A percentile compares a stretch with the other conserved stretches of the same genome.
Conservation (phyloP, 2,888 invertebrate species). For the Lepetodrilus schrolli region DNA sequence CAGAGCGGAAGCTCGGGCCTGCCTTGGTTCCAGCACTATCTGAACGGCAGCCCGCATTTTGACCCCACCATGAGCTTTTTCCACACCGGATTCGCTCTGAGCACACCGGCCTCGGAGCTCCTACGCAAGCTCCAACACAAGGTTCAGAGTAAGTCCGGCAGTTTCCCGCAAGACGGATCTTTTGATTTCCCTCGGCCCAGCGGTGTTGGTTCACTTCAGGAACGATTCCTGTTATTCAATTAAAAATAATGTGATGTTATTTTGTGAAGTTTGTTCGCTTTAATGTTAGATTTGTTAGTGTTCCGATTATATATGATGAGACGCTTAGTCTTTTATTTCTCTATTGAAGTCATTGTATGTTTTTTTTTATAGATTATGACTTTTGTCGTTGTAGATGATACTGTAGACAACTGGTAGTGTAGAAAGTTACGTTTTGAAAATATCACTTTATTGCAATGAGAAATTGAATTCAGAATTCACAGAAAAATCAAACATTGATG, state of each 20-base stretch:
- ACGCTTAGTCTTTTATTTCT: no score
- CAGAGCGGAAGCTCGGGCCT: not conserved
- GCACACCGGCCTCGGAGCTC: constrained; percentile 74
- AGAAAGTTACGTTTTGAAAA: no score
- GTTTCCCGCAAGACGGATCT: constrained; percentile 39
- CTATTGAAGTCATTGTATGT: no score
- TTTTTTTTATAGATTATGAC: no score
- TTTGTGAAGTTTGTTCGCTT: not conserved
- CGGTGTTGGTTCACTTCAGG: constrained; percentile 36
- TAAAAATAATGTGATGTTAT: constrained; percentile 31
- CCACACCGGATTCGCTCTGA: constrained; percentile 64
- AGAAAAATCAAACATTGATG: no score
- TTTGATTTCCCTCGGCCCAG: constrained; percentile 38
- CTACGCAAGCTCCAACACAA: constrained; percentile 73
- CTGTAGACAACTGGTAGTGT: no score
- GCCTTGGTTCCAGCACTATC: constrained; percentile 60
- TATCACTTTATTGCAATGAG: no score
- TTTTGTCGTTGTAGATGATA: no score
- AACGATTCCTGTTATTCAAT: constrained; percentile 42
- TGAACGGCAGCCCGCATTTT: constrained; percentile 48
- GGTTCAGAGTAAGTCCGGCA: constrained; percentile 68
- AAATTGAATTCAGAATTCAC: no score
- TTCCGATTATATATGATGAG: not conserved
- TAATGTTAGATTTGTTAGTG: constrained; percentile 13
- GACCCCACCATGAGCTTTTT: constrained; percentile 53